These are phyloP conservation scores for Scolopax mira DNA, from an alignment of 2,113 vertebrate genomes.

Conservation along the genomic window DNA sequence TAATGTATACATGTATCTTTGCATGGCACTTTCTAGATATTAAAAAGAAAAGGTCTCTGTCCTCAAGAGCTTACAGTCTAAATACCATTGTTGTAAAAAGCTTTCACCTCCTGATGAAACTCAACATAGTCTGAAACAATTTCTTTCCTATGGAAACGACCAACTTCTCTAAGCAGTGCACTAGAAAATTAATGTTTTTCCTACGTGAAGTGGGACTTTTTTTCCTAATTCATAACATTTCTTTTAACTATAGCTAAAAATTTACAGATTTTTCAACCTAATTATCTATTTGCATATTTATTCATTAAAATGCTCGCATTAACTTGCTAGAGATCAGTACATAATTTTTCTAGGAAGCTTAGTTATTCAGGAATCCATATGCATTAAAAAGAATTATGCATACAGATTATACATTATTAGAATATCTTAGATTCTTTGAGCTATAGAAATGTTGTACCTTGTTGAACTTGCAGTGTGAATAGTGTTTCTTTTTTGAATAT, in stretches of 20 bases:
- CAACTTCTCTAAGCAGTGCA: background rate
- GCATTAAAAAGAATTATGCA: background rate
- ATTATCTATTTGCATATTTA: background rate
- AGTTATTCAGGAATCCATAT: background rate
- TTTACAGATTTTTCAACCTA: background rate
- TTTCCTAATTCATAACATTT: background rate
- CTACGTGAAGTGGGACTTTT: background rate
- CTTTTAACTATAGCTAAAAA: background rate
- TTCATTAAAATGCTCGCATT: background rate
- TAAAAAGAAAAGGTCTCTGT: slow-evolving; percentile 58
- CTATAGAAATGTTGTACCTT: background rate
- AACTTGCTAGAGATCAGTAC: background rate
- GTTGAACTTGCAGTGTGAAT: background rate
- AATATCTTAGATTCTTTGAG: background rate
- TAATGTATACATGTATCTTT: slow-evolving; percentile 46
- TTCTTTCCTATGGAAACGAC: background rate
- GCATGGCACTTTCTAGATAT: slow-evolving; percentile 46
- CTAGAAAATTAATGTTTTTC: background rate
- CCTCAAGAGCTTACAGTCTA: slow-evolving; percentile 53
- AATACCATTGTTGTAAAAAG: slow-evolving; percentile 49
- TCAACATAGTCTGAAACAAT: background rate
- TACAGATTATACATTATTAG: background rate
- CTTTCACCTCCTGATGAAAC: background rate
- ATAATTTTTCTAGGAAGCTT: background rate
- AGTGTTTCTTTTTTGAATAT: background rate